These are phyloP conservation scores for Druon quercuslanigerum DNA, from an alignment of 1,140 invertebrate genomes.

Conservation along the genomic window DNA sequence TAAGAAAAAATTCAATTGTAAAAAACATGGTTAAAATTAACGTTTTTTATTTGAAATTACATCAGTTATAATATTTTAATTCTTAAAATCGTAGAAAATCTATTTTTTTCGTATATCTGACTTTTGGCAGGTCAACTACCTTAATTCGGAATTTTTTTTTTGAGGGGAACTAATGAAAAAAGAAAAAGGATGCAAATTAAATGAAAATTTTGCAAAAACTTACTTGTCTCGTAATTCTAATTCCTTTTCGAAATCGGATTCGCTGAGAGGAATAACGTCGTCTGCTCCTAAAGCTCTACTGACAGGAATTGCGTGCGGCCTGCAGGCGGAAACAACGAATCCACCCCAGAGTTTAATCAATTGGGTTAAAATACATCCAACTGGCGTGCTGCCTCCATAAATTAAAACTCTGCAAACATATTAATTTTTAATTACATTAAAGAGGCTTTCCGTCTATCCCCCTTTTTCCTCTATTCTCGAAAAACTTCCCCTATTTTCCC, in stretches of 20 bases:
- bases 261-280: constrained; percentile 75
- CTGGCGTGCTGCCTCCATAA: constrained; percentile 81
- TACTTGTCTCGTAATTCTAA: constrained; percentile 69
- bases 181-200: too few relatives aligned
- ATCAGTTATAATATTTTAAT: too few relatives aligned
- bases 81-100: too few relatives aligned
- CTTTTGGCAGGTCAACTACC: too few relatives aligned
- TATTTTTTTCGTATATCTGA: too few relatives aligned
- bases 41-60: too few relatives aligned
- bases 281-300: constrained; percentile 78
- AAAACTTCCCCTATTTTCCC: rapidly evolving
- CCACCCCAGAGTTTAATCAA: constrained; percentile 82
- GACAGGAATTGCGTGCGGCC: constrained; percentile 73
- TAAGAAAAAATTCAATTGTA: too few relatives aligned
- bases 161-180: too few relatives aligned
- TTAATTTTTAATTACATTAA: neutral
- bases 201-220: constrained; percentile 29
- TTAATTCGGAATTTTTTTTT: too few relatives aligned
- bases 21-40: too few relatives aligned
- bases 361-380: constrained; percentile 85
- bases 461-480: too few relatives aligned
- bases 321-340: constrained; percentile 77
- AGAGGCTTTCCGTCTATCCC: neutral
- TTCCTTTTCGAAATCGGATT: constrained; percentile 68
- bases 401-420: constrained; percentile 79